A percentile compares a stretch with the other conserved stretches of the same genome.
Evolutionary conservation across 2,797 vertebrate species (phyloP).

Genomic region (Acanthis flammea): DNA sequence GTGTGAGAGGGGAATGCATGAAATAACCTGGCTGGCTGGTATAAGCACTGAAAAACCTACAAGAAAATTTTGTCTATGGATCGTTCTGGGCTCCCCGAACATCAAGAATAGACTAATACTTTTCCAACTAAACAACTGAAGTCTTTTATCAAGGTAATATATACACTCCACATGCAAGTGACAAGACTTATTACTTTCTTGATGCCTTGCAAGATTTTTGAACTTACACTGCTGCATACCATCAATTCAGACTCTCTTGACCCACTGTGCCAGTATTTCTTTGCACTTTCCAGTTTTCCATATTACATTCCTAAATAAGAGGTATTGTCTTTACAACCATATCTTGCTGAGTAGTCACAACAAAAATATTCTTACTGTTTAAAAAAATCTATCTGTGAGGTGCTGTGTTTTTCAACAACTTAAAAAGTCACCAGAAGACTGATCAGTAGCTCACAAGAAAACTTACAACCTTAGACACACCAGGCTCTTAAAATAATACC

Average conservation of each 20-base stretch:
- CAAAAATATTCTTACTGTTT: not conserved
- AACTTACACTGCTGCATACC: not conserved
- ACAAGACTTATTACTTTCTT: not conserved
- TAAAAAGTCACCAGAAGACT: not conserved
- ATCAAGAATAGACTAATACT: not conserved
- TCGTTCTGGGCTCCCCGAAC: not conserved
- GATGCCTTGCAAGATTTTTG: not conserved
- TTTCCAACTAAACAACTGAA: not conserved
- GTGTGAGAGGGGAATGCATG: fast-evolving
- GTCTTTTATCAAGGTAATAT: not conserved
- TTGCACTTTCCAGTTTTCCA: not conserved
- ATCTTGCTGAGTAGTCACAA: not conserved
- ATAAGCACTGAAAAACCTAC: not conserved
- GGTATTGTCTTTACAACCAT: not conserved
- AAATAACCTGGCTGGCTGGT: not conserved
- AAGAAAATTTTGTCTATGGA: not conserved
- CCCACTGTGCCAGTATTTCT: not conserved
- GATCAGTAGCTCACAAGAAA: not conserved
- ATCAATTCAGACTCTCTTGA: not conserved
- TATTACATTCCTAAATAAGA: not conserved
- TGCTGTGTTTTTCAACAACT: not conserved
- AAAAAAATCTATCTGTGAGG: not conserved
- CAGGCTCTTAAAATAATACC: not conserved
- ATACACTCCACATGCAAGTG: not conserved
- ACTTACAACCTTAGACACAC: fast-evolving